Base-by-base conservation (phyloP, 2,888 invertebrate species). In the Sepiola atlantica region DNA sequence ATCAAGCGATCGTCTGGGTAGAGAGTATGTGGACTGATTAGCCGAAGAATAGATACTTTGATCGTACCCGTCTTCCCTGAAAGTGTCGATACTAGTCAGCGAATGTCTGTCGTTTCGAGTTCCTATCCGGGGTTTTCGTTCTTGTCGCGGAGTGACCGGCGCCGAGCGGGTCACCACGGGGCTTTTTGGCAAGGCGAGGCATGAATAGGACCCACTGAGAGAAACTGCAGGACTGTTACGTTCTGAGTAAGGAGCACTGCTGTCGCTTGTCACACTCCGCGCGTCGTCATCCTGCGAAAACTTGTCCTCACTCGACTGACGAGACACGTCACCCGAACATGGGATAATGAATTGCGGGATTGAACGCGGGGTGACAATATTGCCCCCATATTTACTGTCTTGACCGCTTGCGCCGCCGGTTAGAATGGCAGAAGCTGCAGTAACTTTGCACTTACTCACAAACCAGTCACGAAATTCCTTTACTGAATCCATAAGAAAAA, bases 281-380 rank as follows among this genome's bases (percentile, higher is more conserved):
- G 95, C 95, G 91, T 93, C 91, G 93, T 95, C 95, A 32, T 96
- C 95, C 28, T 94, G 95, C 45, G 96, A 96, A 91, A 95, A 95
- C 24, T 95, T 95, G 91, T 96, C 96, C n/a, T 95, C 95, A 93
- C 96, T 96, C 45, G 95, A 95, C 90, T 95, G 95, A 20, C 96
- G 95, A 6, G 96, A 96, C 0, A 96, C 96, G 54, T 96, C 96
- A 32, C 95, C 95, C 20, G 96, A 96, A 16, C 96, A 95, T 1
- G 97, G 97, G 93, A 97, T 97, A 24, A 96, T 96, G 95, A 97
- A 97, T 92, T 96, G 96, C 8, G 97, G 97, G 93, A 97, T 96
- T 61, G 95, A 96, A 45, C 96, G 95, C 0, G 97, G 97, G 10
- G 97, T 97, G 24, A 96, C 95, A 20, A 96, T 94, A 28, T 96